Evolutionary conservation across 2,797 vertebrate genomes (phyloP), one percentile per base, ranked within the genome.

Genomic region (Helicolenus hilgendorfi): DNA sequence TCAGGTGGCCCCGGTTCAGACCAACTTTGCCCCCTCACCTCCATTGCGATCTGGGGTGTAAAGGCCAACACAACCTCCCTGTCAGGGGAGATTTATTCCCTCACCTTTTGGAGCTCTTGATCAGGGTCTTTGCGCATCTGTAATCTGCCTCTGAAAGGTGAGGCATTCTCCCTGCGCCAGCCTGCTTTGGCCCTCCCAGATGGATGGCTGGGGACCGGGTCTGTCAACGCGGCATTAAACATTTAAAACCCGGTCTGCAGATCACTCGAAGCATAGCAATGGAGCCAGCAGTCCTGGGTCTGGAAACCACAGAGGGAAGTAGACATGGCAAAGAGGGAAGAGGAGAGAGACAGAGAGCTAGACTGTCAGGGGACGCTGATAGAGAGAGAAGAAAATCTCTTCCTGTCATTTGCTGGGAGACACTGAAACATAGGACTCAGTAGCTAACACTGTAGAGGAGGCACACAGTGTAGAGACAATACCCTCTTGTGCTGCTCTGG

Each of bases 81-180:
- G 94, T 94, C 94, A 79, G 24, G 65, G 77, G 85, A 95, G 93
- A 96, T 94, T 96, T 95, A 94, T 94, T 89, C 88, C 72, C 70
- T 90, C 86, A 93, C 95, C 92, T 91, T 93, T 93, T 91, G 78
- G 79, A 94, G 85, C 82, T 88, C 90, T 93, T 91, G 87, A 95
- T 95, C 88, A 88, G 71, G 81, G 86, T 88, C 73, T 55, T 31
- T 77, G 79, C 84, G 89, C 85, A 86, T 92, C 87, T 92, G 77
- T 95, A 93, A 94, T 95, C 85, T 93, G 89, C 79, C 79, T 87
- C 26, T 74, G 81, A 93, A 92, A 94, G 92, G 94, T 94, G 87
- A 94, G 59, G 73, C 72, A 75, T 77, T 86, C 89, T 82, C 81
- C 88, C 87, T 3, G 45, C 72, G 35, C 72, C 87, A 56, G 75